Percentiles rank a stretch among this genome's conserved stretches.
Evolutionary conservation across 92 coral and sea anemone genomes (phyloP).

Genomic region (Porites rus): DNA sequence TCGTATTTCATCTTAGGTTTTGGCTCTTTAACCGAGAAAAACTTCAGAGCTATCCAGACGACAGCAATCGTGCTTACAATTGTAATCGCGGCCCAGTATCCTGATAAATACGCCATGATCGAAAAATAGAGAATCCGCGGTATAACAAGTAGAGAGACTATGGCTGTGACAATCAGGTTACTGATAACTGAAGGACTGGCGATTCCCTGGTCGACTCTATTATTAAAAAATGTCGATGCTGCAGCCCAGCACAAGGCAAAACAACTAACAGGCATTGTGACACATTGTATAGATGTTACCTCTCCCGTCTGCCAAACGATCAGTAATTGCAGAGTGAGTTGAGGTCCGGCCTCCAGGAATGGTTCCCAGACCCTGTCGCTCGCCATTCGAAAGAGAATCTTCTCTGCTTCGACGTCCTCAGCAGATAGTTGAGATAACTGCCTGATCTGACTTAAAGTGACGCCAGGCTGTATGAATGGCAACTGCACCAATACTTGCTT

Average conservation of each 20-base stretch:
- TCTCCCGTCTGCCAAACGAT: slow-evolving; percentile 9
- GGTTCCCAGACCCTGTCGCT: slow-evolving; percentile 6
- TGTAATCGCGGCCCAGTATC: slow-evolving; percentile 2
- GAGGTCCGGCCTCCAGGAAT: slow-evolving; percentile 7
- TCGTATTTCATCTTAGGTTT: slow-evolving; percentile 1
- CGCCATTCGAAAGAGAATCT: slow-evolving; percentile 10
- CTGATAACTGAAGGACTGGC: background rate
- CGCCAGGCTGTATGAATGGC: slow-evolving; percentile 4
- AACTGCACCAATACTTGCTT: slow-evolving; percentile 7
- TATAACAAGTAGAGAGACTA: slow-evolving; percentile 6
- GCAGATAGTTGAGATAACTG: slow-evolving; percentile 5
- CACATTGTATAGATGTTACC: background rate
- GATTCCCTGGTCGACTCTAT: slow-evolving; percentile 2
- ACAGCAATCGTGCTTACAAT: background rate
- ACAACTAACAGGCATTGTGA: slow-evolving; percentile 4
- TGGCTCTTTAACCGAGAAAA: slow-evolving; percentile 7
- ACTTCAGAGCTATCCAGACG: slow-evolving; percentile 3
- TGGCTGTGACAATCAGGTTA: background rate
- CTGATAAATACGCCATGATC: slow-evolving; percentile 7
- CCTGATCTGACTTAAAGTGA: background rate
- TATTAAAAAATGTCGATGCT: slow-evolving; percentile 7
- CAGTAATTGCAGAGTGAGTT: slow-evolving; percentile 5
- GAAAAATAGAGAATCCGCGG: slow-evolving; percentile 14
- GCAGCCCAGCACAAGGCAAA: slow-evolving; percentile 13
- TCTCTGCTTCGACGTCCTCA: slow-evolving; percentile 7